These are phyloP conservation scores for Rhineura floridana DNA, from an alignment of 2,113 vertebrate genomes.

Conservation along the genomic window DNA sequence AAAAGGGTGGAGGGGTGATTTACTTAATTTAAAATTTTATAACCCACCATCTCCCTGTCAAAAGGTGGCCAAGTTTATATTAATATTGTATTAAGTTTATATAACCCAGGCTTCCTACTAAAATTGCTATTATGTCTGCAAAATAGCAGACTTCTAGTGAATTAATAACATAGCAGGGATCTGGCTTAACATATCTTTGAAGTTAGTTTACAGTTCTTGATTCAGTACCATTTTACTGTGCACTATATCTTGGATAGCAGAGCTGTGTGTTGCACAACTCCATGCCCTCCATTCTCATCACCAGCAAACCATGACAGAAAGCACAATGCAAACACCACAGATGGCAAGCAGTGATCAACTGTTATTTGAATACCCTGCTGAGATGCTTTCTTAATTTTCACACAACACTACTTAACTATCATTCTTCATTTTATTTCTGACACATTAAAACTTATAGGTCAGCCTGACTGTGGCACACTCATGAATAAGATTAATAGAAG, in stretches of 20 bases:
- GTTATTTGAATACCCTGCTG: constrained; percentile 6
- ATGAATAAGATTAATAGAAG: constrained; percentile 16
- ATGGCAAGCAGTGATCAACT: constrained; percentile 25
- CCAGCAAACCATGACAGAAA: constrained; percentile 30
- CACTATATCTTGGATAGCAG: constrained; percentile 17
- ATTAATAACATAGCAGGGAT: background rate
- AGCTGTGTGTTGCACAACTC: background rate
- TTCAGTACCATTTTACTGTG: constrained; percentile 33
- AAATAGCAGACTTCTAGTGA: background rate
- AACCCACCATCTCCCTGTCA: background rate
- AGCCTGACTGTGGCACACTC: background rate
- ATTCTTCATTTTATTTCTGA: background rate
- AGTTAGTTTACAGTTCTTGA: background rate
- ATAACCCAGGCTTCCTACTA: background rate
- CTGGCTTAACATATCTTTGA: background rate
- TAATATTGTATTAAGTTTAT: background rate
- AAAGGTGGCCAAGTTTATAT: background rate
- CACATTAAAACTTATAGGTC: constrained; percentile 26
- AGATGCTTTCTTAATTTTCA: constrained; percentile 12
- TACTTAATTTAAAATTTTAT: background rate
- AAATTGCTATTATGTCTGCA: background rate
- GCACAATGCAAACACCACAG: constrained; percentile 4
- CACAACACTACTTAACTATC: constrained; percentile 5
- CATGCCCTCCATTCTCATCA: constrained; percentile 16
- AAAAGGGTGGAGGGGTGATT: background rate